Base-by-base conservation (phyloP, 2,888 invertebrate species). In the Mactromeris polynyma region DNA sequence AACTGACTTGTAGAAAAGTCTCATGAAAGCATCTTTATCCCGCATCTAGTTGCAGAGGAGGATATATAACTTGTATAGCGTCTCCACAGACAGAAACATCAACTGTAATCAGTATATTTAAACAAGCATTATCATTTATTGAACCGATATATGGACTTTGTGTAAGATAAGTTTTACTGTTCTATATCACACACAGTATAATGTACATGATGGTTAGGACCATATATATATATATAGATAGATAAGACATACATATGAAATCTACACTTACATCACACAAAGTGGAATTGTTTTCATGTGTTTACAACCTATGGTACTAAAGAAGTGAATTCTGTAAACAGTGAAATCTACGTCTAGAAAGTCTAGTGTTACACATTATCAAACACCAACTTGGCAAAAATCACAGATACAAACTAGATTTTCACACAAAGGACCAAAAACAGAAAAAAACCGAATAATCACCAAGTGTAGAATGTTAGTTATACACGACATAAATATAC, bases 261-360 rank as follows among this genome's bases (percentile, higher is more conserved):
- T n/a, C 26, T 64, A 64, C 58, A 26, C 26, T n/a, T 4, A 64
- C 26, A 64, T 26, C 58, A n/a, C 26, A 64, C 58, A 64, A 64
- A n/a, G 58, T 64, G 26, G 58, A 26, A 64, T 26, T 51, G 51
- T 2, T 51, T 51, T 64, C 58, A 64, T n/a, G 58, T 64, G 58
- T 64, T 64, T 64, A 64, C 58, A 64, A 64, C 58, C 58, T 64
- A 64, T 64, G n/a, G 58, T 26, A 64, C 58, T 64, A 64, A n/a
- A 64, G 26, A 64, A 26, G 58, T 64, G 58, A 64, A 26, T 26
- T 26, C 6, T 64, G 58, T 26, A 64, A 64, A 64, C 9, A 26
- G 58, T 64, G 58, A 26, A 46, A 64, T 26, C 58, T 64, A 64
- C n/a, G 26, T 26, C 58, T 64, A 64, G 58, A 26, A 64, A 64